Conservation (phyloP, 2,113 vertebrate species). For the Uropsilus gracilis region DNA sequence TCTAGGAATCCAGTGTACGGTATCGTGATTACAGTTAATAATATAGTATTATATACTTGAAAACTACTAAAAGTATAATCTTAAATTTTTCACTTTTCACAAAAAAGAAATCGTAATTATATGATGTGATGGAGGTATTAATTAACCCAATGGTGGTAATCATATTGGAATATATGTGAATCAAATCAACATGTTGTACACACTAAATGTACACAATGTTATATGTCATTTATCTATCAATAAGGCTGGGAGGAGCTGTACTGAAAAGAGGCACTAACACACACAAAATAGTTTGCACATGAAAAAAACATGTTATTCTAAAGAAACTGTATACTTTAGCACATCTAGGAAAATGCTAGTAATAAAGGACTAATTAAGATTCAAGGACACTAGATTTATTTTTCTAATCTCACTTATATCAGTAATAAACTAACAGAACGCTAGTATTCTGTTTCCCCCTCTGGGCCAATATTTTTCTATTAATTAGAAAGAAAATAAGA, state of each 20-base stretch:
- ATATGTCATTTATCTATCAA: not conserved
- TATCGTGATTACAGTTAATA: not conserved
- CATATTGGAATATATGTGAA: not conserved
- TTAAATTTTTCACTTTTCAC: not conserved
- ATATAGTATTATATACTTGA: not conserved
- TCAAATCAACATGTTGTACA: not conserved
- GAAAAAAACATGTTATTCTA: not conserved
- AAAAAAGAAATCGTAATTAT: not conserved
- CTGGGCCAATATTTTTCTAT: not conserved
- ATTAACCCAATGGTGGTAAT: not conserved
- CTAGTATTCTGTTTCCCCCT: not conserved
- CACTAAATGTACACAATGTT: not conserved
- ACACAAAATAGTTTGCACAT: not conserved
- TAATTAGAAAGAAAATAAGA: slow-evolving; percentile 43
- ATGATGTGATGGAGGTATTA: not conserved
- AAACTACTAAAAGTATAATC: not conserved
- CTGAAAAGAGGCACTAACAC: not conserved
- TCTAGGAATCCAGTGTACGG: not conserved
- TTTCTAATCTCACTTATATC: slow-evolving; percentile 41
- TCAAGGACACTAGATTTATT: not conserved
- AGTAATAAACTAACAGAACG: slow-evolving; percentile 36
- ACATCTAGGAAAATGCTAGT: not conserved
- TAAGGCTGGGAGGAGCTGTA: not conserved
- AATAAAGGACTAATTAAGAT: not conserved
- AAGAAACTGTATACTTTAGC: not conserved